A percentile compares a stretch with the other conserved stretches of the same genome.
These are phyloP conservation scores for Palaemon carinicauda DNA, from an alignment of 1,140 invertebrate species.

Conservation along the genomic window DNA sequence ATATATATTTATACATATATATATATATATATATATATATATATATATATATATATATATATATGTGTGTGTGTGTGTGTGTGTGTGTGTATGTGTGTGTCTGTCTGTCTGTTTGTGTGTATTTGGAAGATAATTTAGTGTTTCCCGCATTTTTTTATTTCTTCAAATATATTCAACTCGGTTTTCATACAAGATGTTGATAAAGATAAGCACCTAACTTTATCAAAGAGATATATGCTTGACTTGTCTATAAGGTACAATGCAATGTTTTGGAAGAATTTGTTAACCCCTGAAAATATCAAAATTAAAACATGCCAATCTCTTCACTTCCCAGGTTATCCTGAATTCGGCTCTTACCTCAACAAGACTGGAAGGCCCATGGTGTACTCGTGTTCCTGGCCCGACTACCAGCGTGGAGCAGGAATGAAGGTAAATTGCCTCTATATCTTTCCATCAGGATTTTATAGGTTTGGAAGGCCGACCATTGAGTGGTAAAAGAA, in stretches of 20 bases:
- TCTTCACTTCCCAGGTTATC: constrained; percentile 74
- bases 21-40: neutral
- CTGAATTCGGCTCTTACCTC: constrained; percentile 84
- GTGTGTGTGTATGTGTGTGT: too few relatives aligned
- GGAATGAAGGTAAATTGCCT: constrained; percentile 68
- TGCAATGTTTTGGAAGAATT: neutral
- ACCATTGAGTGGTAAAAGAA: too few relatives aligned
- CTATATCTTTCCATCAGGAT: too few relatives aligned
- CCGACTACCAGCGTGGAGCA: constrained; percentile 90
- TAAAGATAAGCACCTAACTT: too few relatives aligned
- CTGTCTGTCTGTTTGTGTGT: too few relatives aligned
- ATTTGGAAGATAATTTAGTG: too few relatives aligned
- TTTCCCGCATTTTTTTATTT: too few relatives aligned
- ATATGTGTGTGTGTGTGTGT: neutral
- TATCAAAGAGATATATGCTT: too few relatives aligned
- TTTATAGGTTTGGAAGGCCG: too few relatives aligned
- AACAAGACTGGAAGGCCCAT: constrained; percentile 89
- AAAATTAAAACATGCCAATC: constrained; percentile 64
- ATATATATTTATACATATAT: neutral
- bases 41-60: constrained; percentile 19
- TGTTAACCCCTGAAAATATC: neutral
- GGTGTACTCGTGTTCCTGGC: constrained; percentile 98
- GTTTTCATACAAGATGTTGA: too few relatives aligned
- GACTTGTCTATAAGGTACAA: too few relatives aligned
- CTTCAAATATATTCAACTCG: too few relatives aligned